Evolutionary conservation across 2,888 invertebrate species (phyloP).

Genomic region (Ormyrus thymus): DNA sequence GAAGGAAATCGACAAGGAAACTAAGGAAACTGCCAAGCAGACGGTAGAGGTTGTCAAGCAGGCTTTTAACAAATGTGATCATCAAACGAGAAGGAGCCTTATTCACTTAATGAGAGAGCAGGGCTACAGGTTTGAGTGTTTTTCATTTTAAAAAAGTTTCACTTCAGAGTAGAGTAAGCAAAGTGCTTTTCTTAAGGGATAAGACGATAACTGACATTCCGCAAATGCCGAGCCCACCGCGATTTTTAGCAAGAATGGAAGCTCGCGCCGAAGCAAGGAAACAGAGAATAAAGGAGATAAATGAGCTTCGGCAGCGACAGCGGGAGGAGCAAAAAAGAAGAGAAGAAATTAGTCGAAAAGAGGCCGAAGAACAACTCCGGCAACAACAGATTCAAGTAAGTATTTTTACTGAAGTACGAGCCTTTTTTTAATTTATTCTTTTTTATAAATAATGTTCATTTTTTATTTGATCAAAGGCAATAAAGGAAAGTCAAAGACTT

Average conservation of each 20-base stretch:
- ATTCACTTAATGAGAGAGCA: slow-evolving; percentile 67
- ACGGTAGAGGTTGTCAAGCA: slow-evolving; percentile 78
- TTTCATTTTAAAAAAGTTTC: too few species aligned
- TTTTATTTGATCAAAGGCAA: slow-evolving; percentile 59
- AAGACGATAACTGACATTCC: slow-evolving; percentile 60
- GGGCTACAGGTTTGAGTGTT: slow-evolving; percentile 56
- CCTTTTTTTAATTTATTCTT: not conserved
- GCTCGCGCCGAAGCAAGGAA: slow-evolving; percentile 82
- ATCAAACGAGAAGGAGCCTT: slow-evolving; percentile 64
- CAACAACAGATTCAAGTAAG: slow-evolving; percentile 72
- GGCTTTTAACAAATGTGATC: slow-evolving; percentile 76
- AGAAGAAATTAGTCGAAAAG: slow-evolving; percentile 71
- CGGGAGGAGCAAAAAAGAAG: slow-evolving; percentile 74
- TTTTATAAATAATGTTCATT: not conserved
- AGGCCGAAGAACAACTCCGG: slow-evolving; percentile 73
- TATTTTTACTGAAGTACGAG: slow-evolving; percentile 47
- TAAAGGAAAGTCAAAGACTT: slow-evolving; percentile 64
- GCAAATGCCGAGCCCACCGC: slow-evolving; percentile 75
- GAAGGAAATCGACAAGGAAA: slow-evolving; percentile 81
- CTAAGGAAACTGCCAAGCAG: slow-evolving; percentile 73
- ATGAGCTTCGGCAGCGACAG: slow-evolving; percentile 67
- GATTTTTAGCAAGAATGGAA: slow-evolving; percentile 84
- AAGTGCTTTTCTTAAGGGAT: slow-evolving; percentile 58
- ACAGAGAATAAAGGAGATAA: slow-evolving; percentile 71
- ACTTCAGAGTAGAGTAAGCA: slow-evolving; percentile 69